Percentiles rank a stretch among this genome's conserved stretches.
Evolutionary conservation across 1,140 invertebrate genomes (phyloP).

Genomic region (Yoshiicerus persimilis): DNA sequence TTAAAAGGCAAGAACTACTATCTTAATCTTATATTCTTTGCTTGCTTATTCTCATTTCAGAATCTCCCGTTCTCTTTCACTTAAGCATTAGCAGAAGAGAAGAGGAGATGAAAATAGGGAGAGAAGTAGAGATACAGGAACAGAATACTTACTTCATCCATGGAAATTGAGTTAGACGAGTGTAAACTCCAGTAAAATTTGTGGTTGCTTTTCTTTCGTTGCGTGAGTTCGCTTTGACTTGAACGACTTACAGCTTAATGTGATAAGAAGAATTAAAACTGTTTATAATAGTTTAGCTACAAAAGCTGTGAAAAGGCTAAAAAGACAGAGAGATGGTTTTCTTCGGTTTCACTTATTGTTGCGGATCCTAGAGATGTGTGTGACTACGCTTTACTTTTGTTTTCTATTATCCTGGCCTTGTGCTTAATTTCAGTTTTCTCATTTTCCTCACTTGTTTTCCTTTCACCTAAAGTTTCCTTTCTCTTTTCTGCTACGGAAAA

Average conservation of each 20-base stretch:
- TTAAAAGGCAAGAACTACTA: not conserved
- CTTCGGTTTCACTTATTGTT: not conserved
- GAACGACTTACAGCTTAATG: not conserved
- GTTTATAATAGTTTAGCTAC: not conserved
- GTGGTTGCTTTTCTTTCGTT: conserved; percentile 8
- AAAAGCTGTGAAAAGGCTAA: not conserved
- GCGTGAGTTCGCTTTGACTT: not conserved
- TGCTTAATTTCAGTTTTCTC: not conserved
- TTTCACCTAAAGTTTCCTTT: not conserved
- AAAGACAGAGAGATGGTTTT: not conserved
- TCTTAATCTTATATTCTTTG: not conserved
- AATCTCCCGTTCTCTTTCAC: not conserved
- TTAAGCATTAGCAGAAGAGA: not conserved
- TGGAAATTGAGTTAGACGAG: conserved; percentile 24
- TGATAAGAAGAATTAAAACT: conserved; percentile 12
- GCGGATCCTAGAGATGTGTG: not conserved
- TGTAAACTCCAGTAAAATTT: not conserved
- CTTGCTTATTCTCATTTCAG: not conserved
- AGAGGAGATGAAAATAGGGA: not conserved
- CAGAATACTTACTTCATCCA: not conserved
- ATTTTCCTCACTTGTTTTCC: not conserved
- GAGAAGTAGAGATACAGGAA: not conserved
- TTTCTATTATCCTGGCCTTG: not conserved
- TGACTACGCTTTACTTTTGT: not conserved
- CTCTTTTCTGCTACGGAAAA: not conserved